Percentiles rank a stretch among this genome's conserved stretches.
phyloP scores from a whole-genome alignment of 1,140 invertebrate genomes.

The Dolichoris vasculosae region DNA sequence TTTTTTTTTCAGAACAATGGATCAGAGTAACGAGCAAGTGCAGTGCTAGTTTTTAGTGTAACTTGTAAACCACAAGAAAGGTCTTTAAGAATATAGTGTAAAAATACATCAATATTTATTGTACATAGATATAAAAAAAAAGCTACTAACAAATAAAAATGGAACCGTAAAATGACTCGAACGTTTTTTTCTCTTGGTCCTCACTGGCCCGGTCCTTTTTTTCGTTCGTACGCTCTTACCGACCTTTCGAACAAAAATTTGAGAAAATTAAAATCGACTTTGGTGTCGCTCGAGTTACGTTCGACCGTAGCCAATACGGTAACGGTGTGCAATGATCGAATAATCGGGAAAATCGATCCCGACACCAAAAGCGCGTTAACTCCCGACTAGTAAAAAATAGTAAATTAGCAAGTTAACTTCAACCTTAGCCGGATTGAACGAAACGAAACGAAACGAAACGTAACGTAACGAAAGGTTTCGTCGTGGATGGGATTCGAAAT shows the following conservation, averaged over 20 bases:
- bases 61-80: slow-evolving; percentile 67
- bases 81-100: slow-evolving; percentile 71
- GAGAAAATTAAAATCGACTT: neutral
- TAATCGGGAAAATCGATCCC: too few species aligned
- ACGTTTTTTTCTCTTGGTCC: slow-evolving; percentile 44
- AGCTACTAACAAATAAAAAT: slow-evolving; percentile 74
- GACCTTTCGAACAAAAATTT: slow-evolving; percentile 34
- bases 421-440: too few species aligned
- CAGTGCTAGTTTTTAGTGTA: slow-evolving; percentile 66
- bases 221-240: slow-evolving; percentile 22
- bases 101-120: slow-evolving; percentile 75
- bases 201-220: slow-evolving; percentile 28
- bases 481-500: too few species aligned
- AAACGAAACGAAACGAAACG: too few species aligned
- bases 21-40: slow-evolving; percentile 59
- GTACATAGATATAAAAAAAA: slow-evolving; percentile 74
- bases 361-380: too few species aligned
- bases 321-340: too few species aligned
- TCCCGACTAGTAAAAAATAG: too few species aligned
- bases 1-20: slow-evolving; percentile 60
- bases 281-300: too few species aligned
- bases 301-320: too few species aligned
- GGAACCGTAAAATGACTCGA: slow-evolving; percentile 64
- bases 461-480: too few species aligned
- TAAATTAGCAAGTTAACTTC: too few species aligned